phyloP scores from a whole-genome alignment of 2,797 vertebrate species.

The Coregonus suidteri region DNA sequence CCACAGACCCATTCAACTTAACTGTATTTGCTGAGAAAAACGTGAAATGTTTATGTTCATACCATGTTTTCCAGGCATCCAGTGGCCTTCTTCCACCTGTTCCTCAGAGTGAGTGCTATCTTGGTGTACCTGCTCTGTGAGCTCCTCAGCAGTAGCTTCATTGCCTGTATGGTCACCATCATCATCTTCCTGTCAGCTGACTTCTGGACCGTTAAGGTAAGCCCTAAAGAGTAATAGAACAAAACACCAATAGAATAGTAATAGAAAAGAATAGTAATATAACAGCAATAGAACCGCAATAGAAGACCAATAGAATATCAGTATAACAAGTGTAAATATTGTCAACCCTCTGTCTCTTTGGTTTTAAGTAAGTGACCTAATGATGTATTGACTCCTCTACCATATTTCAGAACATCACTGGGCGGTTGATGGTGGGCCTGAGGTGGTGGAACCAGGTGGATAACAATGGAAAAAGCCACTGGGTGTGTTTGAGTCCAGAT shows the following conservation, averaged over 20 bases:
- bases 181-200: slow-evolving; percentile 94
- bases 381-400: neutral
- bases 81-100: slow-evolving; percentile 93
- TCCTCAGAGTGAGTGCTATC: slow-evolving; percentile 87
- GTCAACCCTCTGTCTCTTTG: neutral
- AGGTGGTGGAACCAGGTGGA: slow-evolving; percentile 99
- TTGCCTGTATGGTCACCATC: slow-evolving; percentile 92
- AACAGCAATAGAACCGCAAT: no score
- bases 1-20: neutral
- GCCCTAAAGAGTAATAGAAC: no score
- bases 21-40: neutral
- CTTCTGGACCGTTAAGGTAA: slow-evolving; percentile 96
- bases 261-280: no score
- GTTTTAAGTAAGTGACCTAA: neutral
- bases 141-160: slow-evolving; percentile 82
- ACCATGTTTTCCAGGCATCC: slow-evolving; percentile 81
- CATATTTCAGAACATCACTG: slow-evolving; percentile 86
- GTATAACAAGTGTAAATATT: neutral
- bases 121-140: slow-evolving; percentile 90
- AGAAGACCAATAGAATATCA: no score
- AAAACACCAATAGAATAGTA: no score
- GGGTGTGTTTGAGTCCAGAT: slow-evolving; percentile 91
- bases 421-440: slow-evolving; percentile 91
- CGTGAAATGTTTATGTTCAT: neutral
- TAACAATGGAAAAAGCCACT: slow-evolving; percentile 92